A percentile compares a stretch with the other conserved stretches of the same genome.
Conservation (phyloP, 2,113 vertebrate genomes). For the Emydocephalus ijimae region DNA sequence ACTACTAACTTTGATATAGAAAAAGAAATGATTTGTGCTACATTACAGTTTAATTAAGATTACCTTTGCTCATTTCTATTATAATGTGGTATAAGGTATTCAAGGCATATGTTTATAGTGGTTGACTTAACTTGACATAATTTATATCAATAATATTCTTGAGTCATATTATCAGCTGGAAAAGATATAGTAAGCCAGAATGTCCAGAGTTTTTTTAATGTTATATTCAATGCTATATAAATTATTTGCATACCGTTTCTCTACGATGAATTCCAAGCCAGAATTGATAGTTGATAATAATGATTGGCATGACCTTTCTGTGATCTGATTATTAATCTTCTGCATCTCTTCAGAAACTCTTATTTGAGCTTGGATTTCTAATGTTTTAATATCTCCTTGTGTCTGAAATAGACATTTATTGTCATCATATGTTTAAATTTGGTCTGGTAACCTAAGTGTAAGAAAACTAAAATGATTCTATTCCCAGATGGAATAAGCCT, state of each 20-base stretch:
- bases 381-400: not conserved
- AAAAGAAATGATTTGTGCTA: not conserved
- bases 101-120: not conserved
- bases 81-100: not conserved
- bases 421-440: not conserved
- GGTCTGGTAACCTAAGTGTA: not conserved
- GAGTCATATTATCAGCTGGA: not conserved
- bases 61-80: not conserved
- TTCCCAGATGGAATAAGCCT: not conserved
- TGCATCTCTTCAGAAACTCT: not conserved
- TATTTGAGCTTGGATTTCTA: not conserved
- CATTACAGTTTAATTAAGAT: no score
- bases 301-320: not conserved
- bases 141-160: not conserved
- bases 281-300: not conserved
- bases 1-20: not conserved
- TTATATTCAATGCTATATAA: not conserved
- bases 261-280: not conserved
- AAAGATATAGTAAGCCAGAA: not conserved
- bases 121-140: not conserved
- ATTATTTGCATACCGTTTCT: not conserved
- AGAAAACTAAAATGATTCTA: not conserved
- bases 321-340: not conserved
- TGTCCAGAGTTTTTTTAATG: not conserved
- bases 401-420: not conserved